Conservation (phyloP, 2,888 invertebrate genomes). For the Syrista parreyssii region DNA sequence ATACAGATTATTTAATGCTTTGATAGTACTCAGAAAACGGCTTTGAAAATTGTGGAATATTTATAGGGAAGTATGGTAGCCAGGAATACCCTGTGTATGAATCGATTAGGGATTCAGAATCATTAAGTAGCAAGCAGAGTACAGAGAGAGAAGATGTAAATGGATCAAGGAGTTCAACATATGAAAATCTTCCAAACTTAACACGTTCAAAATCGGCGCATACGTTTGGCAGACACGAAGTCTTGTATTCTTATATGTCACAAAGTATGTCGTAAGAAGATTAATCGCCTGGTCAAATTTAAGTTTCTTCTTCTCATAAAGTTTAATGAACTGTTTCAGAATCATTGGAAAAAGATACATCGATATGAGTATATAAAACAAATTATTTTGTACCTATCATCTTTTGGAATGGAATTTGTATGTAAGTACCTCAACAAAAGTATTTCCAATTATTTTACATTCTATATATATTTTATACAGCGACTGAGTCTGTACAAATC, state of each 20-base stretch:
- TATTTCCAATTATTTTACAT: neutral
- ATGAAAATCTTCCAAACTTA: slow-evolving; percentile 43
- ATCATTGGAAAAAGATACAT: slow-evolving; percentile 7
- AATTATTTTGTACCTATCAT: neutral
- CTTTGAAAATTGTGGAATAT: neutral
- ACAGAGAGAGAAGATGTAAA: slow-evolving; percentile 36
- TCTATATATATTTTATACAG: neutral
- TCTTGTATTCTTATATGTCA: neutral
- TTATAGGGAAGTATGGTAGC: slow-evolving; percentile 42
- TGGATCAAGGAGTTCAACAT: slow-evolving; percentile 40
- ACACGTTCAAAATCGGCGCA: slow-evolving; percentile 39
- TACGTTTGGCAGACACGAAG: slow-evolving; percentile 25
- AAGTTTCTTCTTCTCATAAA: neutral
- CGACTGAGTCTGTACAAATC: neutral
- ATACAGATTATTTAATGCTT: neutral
- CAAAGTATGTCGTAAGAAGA: neutral
- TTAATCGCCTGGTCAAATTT: neutral
- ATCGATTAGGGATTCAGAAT: slow-evolving; percentile 31
- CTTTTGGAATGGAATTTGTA: neutral
- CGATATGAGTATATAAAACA: neutral
- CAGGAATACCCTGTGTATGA: slow-evolving; percentile 44
- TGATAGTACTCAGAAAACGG: neutral
- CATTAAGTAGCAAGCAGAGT: slow-evolving; percentile 36
- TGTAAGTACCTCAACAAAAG: neutral
- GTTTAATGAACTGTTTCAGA: neutral